phyloP scores from a whole-genome alignment of 2,113 vertebrate genomes.

The Eulacestoma nigropectus region DNA sequence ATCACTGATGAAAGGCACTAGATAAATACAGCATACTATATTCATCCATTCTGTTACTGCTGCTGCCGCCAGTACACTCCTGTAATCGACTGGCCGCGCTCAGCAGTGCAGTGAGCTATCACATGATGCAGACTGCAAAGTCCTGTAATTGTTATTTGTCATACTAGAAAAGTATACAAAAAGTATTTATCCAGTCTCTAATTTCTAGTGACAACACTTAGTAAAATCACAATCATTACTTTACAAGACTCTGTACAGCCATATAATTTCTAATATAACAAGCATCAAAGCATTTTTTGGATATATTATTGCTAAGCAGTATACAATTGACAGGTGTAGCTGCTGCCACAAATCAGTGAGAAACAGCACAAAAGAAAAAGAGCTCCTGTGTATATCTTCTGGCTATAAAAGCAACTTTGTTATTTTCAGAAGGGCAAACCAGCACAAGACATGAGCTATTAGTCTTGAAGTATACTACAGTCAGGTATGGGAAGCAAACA shows the following conservation, averaged over 20 bases:
- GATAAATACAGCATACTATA: background rate
- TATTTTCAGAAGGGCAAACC: background rate
- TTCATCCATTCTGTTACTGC: background rate
- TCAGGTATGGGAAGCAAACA: background rate
- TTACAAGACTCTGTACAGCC: background rate
- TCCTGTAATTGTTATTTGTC: background rate
- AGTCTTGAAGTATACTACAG: background rate
- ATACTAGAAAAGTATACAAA: background rate
- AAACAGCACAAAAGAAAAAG: background rate
- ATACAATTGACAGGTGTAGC: background rate
- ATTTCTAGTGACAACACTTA: background rate
- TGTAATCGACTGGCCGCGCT: background rate
- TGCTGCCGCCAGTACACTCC: background rate
- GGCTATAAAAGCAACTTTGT: background rate
- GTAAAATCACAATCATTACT: conserved; percentile 1
- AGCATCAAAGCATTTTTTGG: background rate
- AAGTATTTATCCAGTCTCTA: background rate
- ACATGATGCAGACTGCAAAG: background rate
- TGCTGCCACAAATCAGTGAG: background rate
- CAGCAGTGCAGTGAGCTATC: background rate
- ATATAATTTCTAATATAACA: background rate
- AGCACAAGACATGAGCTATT: background rate
- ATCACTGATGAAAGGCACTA: background rate
- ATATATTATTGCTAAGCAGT: background rate
- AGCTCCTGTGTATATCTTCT: background rate